Base-by-base conservation (phyloP, 2,113 vertebrate species). In the Callocephalon fimbriatum region DNA sequence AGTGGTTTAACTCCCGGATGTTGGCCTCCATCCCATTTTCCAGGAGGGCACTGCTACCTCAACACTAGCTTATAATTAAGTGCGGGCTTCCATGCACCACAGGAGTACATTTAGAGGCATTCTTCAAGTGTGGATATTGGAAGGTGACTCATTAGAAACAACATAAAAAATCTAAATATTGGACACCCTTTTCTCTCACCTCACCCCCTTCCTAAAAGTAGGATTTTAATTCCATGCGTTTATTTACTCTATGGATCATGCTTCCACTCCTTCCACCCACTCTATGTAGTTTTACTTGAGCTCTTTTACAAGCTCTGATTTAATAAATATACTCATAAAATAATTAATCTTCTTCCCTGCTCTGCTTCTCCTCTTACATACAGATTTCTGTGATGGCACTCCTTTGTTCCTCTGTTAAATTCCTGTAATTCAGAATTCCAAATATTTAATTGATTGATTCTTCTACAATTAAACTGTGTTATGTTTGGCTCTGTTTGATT, bases 321-420 rank as follows among this genome's bases (percentile, higher is more conserved):
- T 75, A 89, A 89, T 63, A 95, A 96, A 93, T 51, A 67, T 10
- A 66, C 77, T 59, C 26, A 86, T 40, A 74, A 84, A 79, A 80
- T 38, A 80, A 83, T 58, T 68, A 15, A 53, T 50, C 20, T 58
- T 88, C 59, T 83, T 85, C 59, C 35, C 32, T 76, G 14, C 29
- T 86, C 26, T 78, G 17, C 16, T 75, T 5, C 53, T 75, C 50
- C n/a, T 93, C 48, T 68, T 75, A 56, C 1, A 2, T 66, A 37
- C 31, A 68, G 13, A 62, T 93, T 50, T 82, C 47, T 84, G 11
- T 66, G n/a, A 70, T 44, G 44, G 19, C 20, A 31, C 3, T 61
- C 40, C 20, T 76, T 79, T 26, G 29, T 72, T 83, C 91, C 29
- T 70, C 42, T 75, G 21, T 65, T 82, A 15, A 76, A 76, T 12